Evolutionary conservation across 2,888 invertebrate genomes (phyloP), one percentile per base, ranked within the genome.

Genomic region (Apocheima hispidaria): DNA sequence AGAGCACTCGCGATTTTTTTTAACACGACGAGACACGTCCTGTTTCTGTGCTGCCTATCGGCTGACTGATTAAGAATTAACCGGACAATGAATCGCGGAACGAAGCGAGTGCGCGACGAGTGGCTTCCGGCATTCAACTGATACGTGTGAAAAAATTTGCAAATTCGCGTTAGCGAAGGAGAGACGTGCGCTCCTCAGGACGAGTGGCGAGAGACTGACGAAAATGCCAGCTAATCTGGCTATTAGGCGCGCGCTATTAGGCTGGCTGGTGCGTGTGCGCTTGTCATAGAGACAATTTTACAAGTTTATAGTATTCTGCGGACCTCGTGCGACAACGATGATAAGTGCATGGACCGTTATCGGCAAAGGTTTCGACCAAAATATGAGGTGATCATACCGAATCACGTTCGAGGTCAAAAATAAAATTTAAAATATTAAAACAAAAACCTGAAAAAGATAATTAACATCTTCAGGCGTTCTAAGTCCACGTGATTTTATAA

Each of bases 301-400:
- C 12, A 12, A 23, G 40, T 72, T 69, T 14, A 5, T 26, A 26
- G 26, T 26, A 70, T 70, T 74, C 66, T 20, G n/a, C 7, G 28
- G 20, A 16, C 69, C 69, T 66, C 75, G 72, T 77, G 75, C 54
- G 65, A 36, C 46, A 52, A 54, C 64, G 36, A 68, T 79, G 81
- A 73, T 72, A 68, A 70, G 74, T 77, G 77, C 81, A 78, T 78
- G 82, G 69, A 75, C 78, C 75, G 78, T 78, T 82, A 82, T 82
- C 82, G 64, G 38, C 12, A 40, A 12, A 36, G 56, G 60, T 74
- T 68, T 68, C 40, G 60, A 63, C 43, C 28, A 38, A 48, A 57
- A 44, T 53, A 35, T 53, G 43, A 48, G 62, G 64, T 64, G 52
- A 63, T 51, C 59, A 38, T 54, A n/a, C 44, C 40, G 21, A 49